Base-by-base conservation (phyloP, 2,888 invertebrate genomes). In the Xanthorhoe spadicearia region DNA sequence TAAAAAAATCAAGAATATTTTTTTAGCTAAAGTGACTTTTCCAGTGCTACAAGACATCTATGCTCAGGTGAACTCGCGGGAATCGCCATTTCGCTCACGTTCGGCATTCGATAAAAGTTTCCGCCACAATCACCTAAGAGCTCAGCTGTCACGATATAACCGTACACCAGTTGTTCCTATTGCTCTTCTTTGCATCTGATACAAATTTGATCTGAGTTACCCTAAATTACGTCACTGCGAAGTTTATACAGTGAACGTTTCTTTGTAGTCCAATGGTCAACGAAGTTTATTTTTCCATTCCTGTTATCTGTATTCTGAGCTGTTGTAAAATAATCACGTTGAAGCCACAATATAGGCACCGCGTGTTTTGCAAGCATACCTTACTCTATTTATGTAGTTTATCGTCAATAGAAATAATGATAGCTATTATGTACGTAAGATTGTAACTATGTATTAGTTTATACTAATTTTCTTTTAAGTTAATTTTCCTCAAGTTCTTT, bases 91-190 rank as follows among this genome's bases (percentile, higher is more conserved):
- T 89, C 82, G 86, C 86, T 90, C 93, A 93, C 93, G 93, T 92
- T 89, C 90, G 88, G 90, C 90, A 90, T 92, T 89, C 91, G 93
- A 93, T 93, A 93, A 93, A 93, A 93, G 89, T 93, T 93, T 91
- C 91, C 89, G 86, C 92, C 92, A 92, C 93, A 93, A 93, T 93
- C 92, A 92, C 93, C 93, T 92, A 93, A 93, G 92, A 93, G 93
- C 93, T 92, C 92, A 93, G 92, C 92, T 93, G 93, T 93, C 92
- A 91, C 86, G 90, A 87, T 88, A 92, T 91, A 90, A 88, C 87
- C 90, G 86, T 90, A 90, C 90, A 92, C 91, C 90, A 90, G 90
- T 92, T 91, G 91, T 91, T 90, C 87, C 84, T 81, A 77, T 77
- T 83, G 52, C 78, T 81, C 77, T 76, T 73, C 75, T 75, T 78